A percentile compares a stretch with the other conserved stretches of the same genome.
These are phyloP conservation scores for Sesia apiformis DNA, from an alignment of 2,888 invertebrate species.

Conservation along the genomic window DNA sequence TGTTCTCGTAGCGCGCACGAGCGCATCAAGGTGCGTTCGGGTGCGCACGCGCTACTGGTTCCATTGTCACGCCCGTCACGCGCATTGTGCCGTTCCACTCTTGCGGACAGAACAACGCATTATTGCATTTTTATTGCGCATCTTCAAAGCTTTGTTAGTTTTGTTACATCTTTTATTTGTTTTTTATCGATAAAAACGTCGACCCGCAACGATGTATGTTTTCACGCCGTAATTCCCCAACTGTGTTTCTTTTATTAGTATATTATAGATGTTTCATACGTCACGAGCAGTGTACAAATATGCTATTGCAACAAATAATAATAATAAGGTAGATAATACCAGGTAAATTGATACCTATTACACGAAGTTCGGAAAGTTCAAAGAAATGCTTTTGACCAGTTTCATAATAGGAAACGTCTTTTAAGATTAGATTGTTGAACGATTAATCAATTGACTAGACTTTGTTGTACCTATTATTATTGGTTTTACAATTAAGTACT, in stretches of 20 bases:
- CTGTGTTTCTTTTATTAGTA: slow-evolving; percentile 41
- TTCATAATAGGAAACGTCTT: too few relatives aligned
- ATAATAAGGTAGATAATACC: too few relatives aligned
- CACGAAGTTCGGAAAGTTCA: too few relatives aligned
- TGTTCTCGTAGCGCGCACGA: slow-evolving; percentile 7
- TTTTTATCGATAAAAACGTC: slow-evolving; percentile 54
- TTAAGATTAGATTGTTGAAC: too few relatives aligned
- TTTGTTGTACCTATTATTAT: too few relatives aligned
- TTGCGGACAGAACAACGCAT: slow-evolving; percentile 47
- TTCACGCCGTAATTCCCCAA: slow-evolving; percentile 60
- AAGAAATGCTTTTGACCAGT: too few relatives aligned
- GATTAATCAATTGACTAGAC: too few relatives aligned
- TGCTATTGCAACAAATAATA: too few relatives aligned
- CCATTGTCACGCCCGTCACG: slow-evolving; percentile 63
- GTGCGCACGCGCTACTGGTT: slow-evolving; percentile 56
- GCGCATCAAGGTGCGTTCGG: slow-evolving; percentile 42
- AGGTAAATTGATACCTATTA: too few relatives aligned
- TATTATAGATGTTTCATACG: not conserved
- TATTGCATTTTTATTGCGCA: slow-evolving; percentile 70
- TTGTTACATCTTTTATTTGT: slow-evolving; percentile 51
- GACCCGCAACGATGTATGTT: slow-evolving; percentile 55
- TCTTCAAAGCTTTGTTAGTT: slow-evolving; percentile 67
- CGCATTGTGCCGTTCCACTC: slow-evolving; percentile 39
- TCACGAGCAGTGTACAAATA: too few relatives aligned
- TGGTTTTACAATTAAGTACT: too few relatives aligned